Base-by-base conservation (phyloP, 2,113 vertebrate genomes). In the Porphyrio hochstetteri region DNA sequence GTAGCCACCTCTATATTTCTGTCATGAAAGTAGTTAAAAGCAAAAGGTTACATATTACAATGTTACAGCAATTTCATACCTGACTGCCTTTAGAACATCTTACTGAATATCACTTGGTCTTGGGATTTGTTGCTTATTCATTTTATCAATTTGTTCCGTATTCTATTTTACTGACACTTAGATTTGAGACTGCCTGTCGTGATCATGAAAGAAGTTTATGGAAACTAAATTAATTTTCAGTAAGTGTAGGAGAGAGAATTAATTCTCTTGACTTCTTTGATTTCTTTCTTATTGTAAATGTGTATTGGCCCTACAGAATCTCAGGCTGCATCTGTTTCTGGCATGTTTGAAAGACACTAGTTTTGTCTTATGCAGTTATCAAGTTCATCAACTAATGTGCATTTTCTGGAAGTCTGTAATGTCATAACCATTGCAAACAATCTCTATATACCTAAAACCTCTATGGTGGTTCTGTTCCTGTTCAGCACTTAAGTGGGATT, bases 41-140 rank as follows among this genome's bases (percentile, higher is more conserved):
- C 65, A 91, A 89, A 86, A 94, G 74, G 82, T 74, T 71, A 29
- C 33, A 23, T 55, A 82, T 78, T 59, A 38, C 23, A 24, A 70
- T 6, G 18, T 93, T 84, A 75, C 19, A 91, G 65, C 64, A 63
- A 91, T 93, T 94, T 96, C 84, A 93, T 89, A 94, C 81, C 48
- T 91, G 92, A 67, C 52, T 87, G 77, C 72, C 36, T 78, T 82
- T 74, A 61, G 40, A 91, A 91, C 90, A 84, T 87, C 60, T 78
- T 75, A 78, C 74, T 95, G 84, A 79, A 16, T 52, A 68, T 82
- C 33, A 2, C 42, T 82, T 69, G 48, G 16, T 60, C 84, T 87
- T 82, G 65, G 69, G 81, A 79, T 87, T 89, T 91, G 35, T 69
- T 84, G 56, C 72, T 91, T 92, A 75, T 75, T 89, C 87, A 67